Evolutionary conservation across 1,140 invertebrate genomes (phyloP), one percentile per base, ranked within the genome.

Genomic region (Zaprionus gabonicus): DNA sequence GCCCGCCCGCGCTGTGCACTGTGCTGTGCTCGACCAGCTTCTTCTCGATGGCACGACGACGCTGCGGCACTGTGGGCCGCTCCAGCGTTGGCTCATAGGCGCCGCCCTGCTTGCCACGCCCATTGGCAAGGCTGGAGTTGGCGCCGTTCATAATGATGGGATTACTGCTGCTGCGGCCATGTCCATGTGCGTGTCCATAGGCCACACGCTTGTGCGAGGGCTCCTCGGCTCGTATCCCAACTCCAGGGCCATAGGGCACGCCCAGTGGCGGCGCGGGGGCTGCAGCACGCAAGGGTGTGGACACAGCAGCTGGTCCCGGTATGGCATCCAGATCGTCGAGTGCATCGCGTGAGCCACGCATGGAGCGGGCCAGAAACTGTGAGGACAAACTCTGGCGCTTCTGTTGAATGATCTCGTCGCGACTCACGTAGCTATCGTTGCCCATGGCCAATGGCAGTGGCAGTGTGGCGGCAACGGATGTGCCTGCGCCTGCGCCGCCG

Each of bases 41-140:
- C 66, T 91, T 91, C 36, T 93, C 92, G 28, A 91, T 91, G 62
- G 93, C 94, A 71, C 95, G 94, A 84, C 95, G 95, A 67, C 95
- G 93, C 86, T 95, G 94, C 4, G 95, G 95, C 20, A 95, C 94
- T 1, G 94, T 94, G 5, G 95, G 94, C n/a, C 91, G 71, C 2
- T 20, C 46, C 46, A 51, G 2, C 68, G 60, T 51, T 62, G 36
- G 10, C 66, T 80, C 41, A 65, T 76, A 46, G 49, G 34, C 67
- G 31, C 75, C 68, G 56, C 68, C 59, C 28, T 46, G 78, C 58
- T 87, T 87, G 20, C 80, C 66, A n/a, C 80, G 83, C 2, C 79
- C 82, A 64, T 76, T 80, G 4, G 46, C 51, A 25, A 41, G 9
- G 12, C n/a, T 38, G 9, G 51, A n/a, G 65, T 9, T 34, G 6